These are phyloP conservation scores for Anarhynchus alexandrinus DNA, from an alignment of 2,113 vertebrate genomes.

Conservation along the genomic window DNA sequence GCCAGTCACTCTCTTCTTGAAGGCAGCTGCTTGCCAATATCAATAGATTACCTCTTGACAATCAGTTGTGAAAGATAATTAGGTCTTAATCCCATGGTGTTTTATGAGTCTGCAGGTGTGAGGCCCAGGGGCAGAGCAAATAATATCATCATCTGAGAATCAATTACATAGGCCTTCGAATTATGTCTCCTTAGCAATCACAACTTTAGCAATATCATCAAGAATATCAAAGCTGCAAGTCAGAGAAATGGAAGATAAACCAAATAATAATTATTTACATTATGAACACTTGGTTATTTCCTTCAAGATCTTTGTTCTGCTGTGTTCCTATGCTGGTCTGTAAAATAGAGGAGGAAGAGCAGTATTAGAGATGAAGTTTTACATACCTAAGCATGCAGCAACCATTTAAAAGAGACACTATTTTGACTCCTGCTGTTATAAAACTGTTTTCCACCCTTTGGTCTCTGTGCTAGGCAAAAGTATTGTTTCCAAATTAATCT, in stretches of 20 bases:
- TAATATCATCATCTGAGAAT: not conserved
- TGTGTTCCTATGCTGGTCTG: not conserved
- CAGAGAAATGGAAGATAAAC: not conserved
- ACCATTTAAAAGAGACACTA: not conserved
- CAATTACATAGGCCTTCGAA: accelerated
- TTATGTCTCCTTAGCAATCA: not conserved
- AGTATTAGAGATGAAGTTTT: not conserved
- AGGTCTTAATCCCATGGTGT: not conserved
- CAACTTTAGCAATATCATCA: not conserved
- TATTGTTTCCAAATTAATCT: not conserved
- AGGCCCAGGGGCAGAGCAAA: not conserved
- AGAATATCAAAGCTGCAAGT: not conserved
- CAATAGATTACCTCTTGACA: not conserved
- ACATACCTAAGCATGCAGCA: not conserved
- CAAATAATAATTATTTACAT: not conserved
- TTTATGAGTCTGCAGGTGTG: not conserved
- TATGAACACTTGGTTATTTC: not conserved
- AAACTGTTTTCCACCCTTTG: not conserved
- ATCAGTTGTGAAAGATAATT: not conserved
- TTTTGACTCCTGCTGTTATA: not conserved
- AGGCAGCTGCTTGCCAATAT: not conserved
- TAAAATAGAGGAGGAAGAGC: not conserved
- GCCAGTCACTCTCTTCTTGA: not conserved
- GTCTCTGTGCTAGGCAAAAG: not conserved
- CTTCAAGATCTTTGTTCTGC: not conserved